These are phyloP conservation scores for Netelia fuscicornis DNA, from an alignment of 2,888 invertebrate species.

Conservation along the genomic window DNA sequence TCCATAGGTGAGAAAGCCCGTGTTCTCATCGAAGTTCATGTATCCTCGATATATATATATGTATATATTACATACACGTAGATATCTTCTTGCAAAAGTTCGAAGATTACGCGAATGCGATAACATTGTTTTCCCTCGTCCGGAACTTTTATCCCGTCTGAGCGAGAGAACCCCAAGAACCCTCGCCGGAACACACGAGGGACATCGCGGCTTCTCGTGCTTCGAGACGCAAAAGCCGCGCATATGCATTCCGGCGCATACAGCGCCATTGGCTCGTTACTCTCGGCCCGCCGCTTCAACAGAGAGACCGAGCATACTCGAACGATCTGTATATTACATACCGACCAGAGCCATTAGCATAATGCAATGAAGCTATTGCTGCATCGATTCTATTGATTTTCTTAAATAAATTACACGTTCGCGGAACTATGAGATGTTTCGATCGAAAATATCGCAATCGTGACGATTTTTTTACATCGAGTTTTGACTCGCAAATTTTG, in stretches of 20 bases:
- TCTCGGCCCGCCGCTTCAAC: slow-evolving; percentile 12
- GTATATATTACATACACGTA: background rate
- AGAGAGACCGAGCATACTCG: background rate
- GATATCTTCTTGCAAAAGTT: slow-evolving; percentile 58
- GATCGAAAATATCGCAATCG: no score
- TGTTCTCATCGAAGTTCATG: slow-evolving; percentile 3
- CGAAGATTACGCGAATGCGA: slow-evolving; percentile 75
- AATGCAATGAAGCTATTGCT: slow-evolving; percentile 61
- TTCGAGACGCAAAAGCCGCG: background rate
- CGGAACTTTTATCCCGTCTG: slow-evolving; percentile 73
- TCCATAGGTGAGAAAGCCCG: slow-evolving; percentile 26
- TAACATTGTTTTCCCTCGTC: slow-evolving; percentile 80
- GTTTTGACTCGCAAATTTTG: no score
- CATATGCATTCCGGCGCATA: slow-evolving; percentile 40
- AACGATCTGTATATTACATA: slow-evolving; percentile 5
- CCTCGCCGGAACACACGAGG: slow-evolving; percentile 19
- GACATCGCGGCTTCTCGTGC: background rate
- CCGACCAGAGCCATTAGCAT: slow-evolving; percentile 58
- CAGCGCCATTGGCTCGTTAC: slow-evolving; percentile 45
- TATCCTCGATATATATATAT: slow-evolving; percentile 10
- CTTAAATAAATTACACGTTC: background rate
- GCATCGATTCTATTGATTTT: slow-evolving; percentile 44
- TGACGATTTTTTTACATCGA: no score
- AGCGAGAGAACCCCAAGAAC: slow-evolving; percentile 5
- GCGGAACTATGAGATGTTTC: no score